Percentiles rank a stretch among this genome's conserved stretches.
phyloP scores from a whole-genome alignment of 2,113 vertebrate genomes.

The Bucco capensis region DNA sequence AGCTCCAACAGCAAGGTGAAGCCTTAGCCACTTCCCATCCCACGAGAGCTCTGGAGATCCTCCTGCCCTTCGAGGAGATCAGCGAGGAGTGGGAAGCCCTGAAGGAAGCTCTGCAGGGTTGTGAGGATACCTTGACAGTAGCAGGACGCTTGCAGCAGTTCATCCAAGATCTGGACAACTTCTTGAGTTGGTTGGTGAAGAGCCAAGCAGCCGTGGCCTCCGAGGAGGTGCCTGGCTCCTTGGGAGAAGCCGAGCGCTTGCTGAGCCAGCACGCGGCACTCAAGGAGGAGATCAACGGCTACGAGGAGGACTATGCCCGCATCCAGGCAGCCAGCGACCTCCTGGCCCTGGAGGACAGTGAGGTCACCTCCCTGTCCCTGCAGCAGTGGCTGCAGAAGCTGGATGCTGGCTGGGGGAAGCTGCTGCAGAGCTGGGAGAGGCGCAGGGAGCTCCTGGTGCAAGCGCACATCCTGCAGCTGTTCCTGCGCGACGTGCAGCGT shows the following conservation, averaged over 20 bases:
- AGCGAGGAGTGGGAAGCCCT: constrained; percentile 88
- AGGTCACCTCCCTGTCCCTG: constrained; percentile 82
- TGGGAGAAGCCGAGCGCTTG: constrained; percentile 83
- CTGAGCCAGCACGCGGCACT: constrained; percentile 85
- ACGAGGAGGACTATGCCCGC: constrained; percentile 88
- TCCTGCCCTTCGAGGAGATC: constrained; percentile 86
- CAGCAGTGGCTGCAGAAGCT: constrained; percentile 94
- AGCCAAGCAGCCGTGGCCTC: constrained; percentile 82
- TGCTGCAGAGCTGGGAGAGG: constrained; percentile 89
- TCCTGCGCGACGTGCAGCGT: constrained; percentile 86
- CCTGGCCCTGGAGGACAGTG: constrained; percentile 84
- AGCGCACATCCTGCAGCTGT: constrained; percentile 90
- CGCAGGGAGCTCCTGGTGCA: constrained; percentile 86
- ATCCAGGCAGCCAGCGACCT: constrained; percentile 88
- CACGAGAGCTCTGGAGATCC: constrained; percentile 77
- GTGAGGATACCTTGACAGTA: constrained; percentile 85
- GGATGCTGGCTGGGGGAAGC: constrained; percentile 90
- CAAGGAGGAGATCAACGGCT: constrained; percentile 91
- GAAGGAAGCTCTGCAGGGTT: constrained; percentile 83
- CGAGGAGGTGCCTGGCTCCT: constrained; percentile 77
- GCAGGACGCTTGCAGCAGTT: constrained; percentile 87
- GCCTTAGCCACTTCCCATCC: constrained; percentile 79
- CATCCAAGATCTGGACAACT: constrained; percentile 88
- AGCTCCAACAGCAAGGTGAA: constrained; percentile 86
- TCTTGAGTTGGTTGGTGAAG: constrained; percentile 90